These are phyloP conservation scores for Odontocerum albicorne DNA, from an alignment of 2,888 invertebrate genomes.

Conservation along the genomic window DNA sequence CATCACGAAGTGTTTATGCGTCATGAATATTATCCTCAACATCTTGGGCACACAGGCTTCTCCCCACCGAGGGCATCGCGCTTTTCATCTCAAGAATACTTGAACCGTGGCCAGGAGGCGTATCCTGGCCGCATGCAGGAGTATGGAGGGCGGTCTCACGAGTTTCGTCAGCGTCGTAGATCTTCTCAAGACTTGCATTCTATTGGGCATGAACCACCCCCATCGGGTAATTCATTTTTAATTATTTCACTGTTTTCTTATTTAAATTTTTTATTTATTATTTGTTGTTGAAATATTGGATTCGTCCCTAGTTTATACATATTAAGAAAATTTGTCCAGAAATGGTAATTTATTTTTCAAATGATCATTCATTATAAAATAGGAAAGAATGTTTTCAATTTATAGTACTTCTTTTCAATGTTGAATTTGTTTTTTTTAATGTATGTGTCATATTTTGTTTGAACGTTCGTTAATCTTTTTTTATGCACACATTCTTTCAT, in stretches of 20 bases:
- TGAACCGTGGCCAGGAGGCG: constrained; percentile 41
- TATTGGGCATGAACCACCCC: constrained; percentile 48
- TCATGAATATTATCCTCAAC: constrained; percentile 51
- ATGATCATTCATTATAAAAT: no score
- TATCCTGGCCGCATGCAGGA: constrained; percentile 44
- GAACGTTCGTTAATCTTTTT: no score
- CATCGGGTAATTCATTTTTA: constrained; percentile 46
- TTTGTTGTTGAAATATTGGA: no score
- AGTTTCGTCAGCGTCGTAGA: constrained; percentile 52
- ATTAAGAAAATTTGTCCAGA: no score
- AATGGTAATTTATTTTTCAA: no score
- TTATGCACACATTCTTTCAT: no score
- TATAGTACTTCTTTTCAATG: no score
- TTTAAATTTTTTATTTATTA: no score
- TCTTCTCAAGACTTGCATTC: constrained; percentile 56
- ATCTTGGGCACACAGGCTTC: constrained; percentile 50
- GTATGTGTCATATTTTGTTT: no score
- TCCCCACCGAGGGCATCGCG: constrained; percentile 51
- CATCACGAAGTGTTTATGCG: constrained; percentile 55
- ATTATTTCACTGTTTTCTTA: background rate
- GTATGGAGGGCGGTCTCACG: constrained; percentile 52
- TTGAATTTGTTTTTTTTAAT: no score
- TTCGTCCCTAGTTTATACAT: no score
- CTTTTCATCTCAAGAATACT: constrained; percentile 56
- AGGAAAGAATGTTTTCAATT: no score